A percentile compares a stretch with the other conserved stretches of the same genome.
These are phyloP conservation scores for Lithophane ornitopus DNA, from an alignment of 2,888 invertebrate species.

Conservation along the genomic window DNA sequence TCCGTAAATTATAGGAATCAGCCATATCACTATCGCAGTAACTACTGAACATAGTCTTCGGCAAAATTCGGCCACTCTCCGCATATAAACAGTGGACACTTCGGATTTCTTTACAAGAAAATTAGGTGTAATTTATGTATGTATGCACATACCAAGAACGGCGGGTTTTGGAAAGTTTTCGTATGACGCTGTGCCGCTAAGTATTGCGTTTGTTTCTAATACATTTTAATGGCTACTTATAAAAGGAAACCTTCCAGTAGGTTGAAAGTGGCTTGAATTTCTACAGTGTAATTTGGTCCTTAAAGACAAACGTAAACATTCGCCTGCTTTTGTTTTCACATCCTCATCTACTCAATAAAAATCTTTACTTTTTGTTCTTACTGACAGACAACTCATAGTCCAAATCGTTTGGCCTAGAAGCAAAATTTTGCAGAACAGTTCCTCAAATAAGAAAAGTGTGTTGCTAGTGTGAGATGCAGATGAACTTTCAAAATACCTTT, in stretches of 20 bases:
- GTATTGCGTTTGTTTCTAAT: constrained; percentile 45
- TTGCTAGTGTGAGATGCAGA: too few relatives aligned
- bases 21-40: neutral
- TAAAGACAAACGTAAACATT: neutral
- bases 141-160: constrained; percentile 33
- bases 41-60: neutral
- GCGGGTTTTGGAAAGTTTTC: constrained; percentile 54
- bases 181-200: constrained; percentile 16
- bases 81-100: constrained; percentile 1
- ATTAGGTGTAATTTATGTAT: constrained; percentile 51
- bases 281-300: constrained; percentile 12
- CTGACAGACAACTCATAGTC: neutral
- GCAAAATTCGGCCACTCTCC: neutral
- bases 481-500: too few relatives aligned
- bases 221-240: constrained; percentile 56
- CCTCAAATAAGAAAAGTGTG: neutral
- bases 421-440: neutral
- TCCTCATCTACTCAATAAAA: neutral
- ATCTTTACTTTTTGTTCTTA: neutral
- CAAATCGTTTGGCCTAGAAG: neutral
- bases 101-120: constrained; percentile 1
- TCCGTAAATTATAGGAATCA: too few relatives aligned
- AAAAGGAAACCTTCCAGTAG: constrained; percentile 18
- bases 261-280: constrained; percentile 11
- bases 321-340: neutral